Base-by-base conservation (phyloP, 1,140 invertebrate genomes). In the Coenobita brevimanus region DNA sequence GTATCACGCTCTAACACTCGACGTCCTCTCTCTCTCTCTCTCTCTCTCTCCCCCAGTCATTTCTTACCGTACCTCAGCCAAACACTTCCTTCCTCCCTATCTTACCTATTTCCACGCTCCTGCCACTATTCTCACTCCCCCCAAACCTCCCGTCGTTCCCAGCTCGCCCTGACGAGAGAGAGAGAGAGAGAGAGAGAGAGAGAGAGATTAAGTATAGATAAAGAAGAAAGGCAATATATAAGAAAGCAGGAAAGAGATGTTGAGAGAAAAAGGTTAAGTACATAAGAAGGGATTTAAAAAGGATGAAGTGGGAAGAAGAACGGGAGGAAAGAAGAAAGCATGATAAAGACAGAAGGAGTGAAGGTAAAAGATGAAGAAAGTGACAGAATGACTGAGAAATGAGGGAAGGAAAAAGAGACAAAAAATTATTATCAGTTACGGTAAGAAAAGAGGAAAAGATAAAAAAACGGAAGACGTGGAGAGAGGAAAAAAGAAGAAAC, bases 1-100 rank as follows among this genome's bases (percentile, higher is more conserved):
- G 80, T 71, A 71, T 82, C 80, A 71, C 62, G 33, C 41, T 41
- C 79, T 60, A 82, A 82, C 79, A 82, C 62, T 33, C 64, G 0
- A 36, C 78, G 57, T 81, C 60, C 57, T 24, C 33, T 41, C 17
- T 38, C 57, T n/a, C 27, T 1, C 69, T 30, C 24, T 24, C 36
- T 3, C 21, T n/a, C 30, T n/a, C n/a, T n/a, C n/a, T n/a, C n/a
- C n/a, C n/a, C n/a, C n/a, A n/a, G n/a, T n/a, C n/a, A n/a, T n/a
- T n/a, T n/a, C n/a, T n/a, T n/a, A n/a, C n/a, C n/a, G n/a, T n/a
- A n/a, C n/a, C n/a, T n/a, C n/a, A n/a, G n/a, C n/a, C n/a, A n/a
- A n/a, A n/a, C n/a, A n/a, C n/a, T n/a, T n/a, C n/a, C n/a, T n/a
- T n/a, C n/a, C n/a, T n/a, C n/a, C n/a, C n/a, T n/a, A n/a, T n/a